Percentiles rank a stretch among this genome's conserved stretches.
Evolutionary conservation across 2,113 vertebrate species (phyloP).

Genomic region (Cryptomyrus ogoouensis): DNA sequence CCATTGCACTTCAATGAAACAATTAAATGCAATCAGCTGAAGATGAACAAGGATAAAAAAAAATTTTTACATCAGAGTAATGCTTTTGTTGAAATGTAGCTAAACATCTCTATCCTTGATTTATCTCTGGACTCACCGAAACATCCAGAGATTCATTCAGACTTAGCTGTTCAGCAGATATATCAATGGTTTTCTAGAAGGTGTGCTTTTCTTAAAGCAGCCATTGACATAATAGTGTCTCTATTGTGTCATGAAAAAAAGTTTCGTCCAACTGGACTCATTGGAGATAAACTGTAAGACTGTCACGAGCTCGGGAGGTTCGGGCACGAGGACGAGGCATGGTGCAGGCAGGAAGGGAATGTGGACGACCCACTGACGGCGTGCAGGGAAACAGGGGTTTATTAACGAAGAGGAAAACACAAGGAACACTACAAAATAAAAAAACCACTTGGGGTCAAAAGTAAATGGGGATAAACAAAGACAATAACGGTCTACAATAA

Average conservation of each 20-base stretch:
- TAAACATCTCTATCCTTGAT: neutral
- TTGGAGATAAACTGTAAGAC: neutral
- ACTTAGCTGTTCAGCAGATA: neutral
- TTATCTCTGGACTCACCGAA: neutral
- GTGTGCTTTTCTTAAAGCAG: neutral
- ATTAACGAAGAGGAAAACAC: too few species aligned
- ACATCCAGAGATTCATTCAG: neutral
- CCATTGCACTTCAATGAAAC: neutral
- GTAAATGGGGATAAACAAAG: too few species aligned
- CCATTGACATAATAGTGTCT: neutral
- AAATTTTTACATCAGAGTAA: neutral
- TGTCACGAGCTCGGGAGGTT: too few species aligned
- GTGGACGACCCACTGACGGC: too few species aligned
- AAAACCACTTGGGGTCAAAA: too few species aligned
- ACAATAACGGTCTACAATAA: too few species aligned
- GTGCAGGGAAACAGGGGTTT: too few species aligned
- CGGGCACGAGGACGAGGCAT: too few species aligned
- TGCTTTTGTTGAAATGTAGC: neutral
- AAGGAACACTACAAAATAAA: too few species aligned
- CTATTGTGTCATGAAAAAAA: neutral
- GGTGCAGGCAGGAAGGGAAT: too few species aligned
- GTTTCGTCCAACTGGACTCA: neutral
- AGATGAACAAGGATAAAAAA: neutral
- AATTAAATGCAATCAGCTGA: neutral
- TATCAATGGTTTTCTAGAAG: neutral